Evolutionary conservation across 2,888 invertebrate species (phyloP).

Genomic region (Cantharis flavilabris): DNA sequence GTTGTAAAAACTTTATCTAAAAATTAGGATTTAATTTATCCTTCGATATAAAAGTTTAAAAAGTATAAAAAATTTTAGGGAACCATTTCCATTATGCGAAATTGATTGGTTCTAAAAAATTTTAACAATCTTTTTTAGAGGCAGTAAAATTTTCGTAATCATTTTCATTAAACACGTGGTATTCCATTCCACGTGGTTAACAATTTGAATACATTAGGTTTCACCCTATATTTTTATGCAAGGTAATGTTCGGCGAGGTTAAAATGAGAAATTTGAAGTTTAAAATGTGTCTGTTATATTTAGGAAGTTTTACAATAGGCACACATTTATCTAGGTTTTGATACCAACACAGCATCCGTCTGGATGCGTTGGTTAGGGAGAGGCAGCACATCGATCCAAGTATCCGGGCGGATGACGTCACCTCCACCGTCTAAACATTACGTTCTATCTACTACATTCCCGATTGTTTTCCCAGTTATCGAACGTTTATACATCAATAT

Average conservation of each 20-base stretch:
- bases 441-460: slow-evolving; percentile 43
- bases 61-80: background rate
- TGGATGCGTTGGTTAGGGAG: slow-evolving; percentile 40
- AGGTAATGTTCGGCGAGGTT: background rate
- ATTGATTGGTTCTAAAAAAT: background rate
- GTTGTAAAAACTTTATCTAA: background rate
- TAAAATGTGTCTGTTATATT: slow-evolving; percentile 8
- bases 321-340: slow-evolving; percentile 37
- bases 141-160: background rate
- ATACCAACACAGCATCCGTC: slow-evolving; percentile 36
- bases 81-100: background rate
- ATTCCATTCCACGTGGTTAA: background rate
- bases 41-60: background rate
- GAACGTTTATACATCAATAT: slow-evolving; percentile 23
- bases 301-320: slow-evolving; percentile 16
- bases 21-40: background rate
- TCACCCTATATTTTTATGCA: background rate
- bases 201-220: background rate
- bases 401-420: slow-evolving; percentile 34
- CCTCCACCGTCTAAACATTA: slow-evolving; percentile 44
- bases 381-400: slow-evolving; percentile 33
- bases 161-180: background rate
- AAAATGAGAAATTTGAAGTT: slow-evolving; percentile 10
- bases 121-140: background rate
- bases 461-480: slow-evolving; percentile 30